These are phyloP conservation scores for Epinephelus malabaricus DNA, from an alignment of 2,797 vertebrate genomes.

Conservation along the genomic window DNA sequence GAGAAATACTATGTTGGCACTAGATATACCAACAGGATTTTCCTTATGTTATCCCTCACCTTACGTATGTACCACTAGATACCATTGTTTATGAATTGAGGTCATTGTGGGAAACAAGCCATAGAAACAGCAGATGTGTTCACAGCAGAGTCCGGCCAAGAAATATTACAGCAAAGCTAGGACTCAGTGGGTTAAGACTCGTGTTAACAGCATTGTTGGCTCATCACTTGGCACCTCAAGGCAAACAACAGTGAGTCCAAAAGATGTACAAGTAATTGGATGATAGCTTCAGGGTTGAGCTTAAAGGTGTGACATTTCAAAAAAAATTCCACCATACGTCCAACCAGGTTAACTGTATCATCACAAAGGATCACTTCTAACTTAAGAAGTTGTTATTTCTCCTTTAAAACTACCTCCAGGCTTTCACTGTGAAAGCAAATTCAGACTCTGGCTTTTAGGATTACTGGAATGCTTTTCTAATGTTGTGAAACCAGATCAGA, in stretches of 20 bases:
- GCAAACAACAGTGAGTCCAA: conserved; percentile 40
- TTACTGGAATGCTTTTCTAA: not conserved
- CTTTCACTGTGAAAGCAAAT: conserved; percentile 8
- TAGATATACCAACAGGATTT: not conserved
- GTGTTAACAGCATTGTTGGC: conserved; percentile 13
- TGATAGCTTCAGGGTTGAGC: conserved; percentile 6
- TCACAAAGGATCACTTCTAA: conserved; percentile 9
- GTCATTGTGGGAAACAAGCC: conserved; percentile 9
- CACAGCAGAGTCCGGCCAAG: not conserved
- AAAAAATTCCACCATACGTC: conserved; percentile 8
- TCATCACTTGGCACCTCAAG: conserved; percentile 21
- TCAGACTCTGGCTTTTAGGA: conserved; percentile 7
- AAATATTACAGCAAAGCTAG: conserved; percentile 19
- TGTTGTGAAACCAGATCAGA: not conserved
- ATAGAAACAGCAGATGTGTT: not conserved
- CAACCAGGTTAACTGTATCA: conserved; percentile 6
- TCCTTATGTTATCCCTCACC: not conserved
- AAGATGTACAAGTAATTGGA: conserved; percentile 27
- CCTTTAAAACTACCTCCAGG: conserved; percentile 3
- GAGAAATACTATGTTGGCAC: not conserved
- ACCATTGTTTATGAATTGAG: not conserved
- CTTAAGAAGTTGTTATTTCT: conserved; percentile 20
- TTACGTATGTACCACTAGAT: not conserved
- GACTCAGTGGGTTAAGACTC: not conserved
- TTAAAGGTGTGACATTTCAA: conserved; percentile 30